Base-by-base conservation (phyloP, 2,113 vertebrate species). In the Sitta europaea region DNA sequence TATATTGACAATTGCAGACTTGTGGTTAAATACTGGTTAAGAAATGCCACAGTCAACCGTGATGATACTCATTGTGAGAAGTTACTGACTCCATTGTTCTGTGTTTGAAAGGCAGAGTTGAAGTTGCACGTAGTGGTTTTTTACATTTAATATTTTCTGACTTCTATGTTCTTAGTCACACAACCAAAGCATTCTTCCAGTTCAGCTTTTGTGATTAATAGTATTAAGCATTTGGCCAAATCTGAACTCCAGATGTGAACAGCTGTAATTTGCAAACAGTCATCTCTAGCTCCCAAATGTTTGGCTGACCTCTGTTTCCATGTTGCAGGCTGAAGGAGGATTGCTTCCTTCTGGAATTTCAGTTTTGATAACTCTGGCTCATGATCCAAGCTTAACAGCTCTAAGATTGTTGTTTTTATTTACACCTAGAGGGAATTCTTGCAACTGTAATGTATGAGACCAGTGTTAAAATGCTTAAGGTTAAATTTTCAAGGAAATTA, bases 291-390 rank as follows among this genome's bases (percentile, higher is more conserved):
- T 63, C 59, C 82, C 47, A 83, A 50, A 78, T 65, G 66, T 91
- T 94, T 97, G 92, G 75, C 90, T 97, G 82, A 95, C 67, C 89
- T 92, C 87, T 90, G 42, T 86, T 92, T 96, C 75, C 61, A 45
- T 92, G 86, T 81, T 83, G 57, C 76, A 83, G 59, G 59, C 88
- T 92, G 76, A 80, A 93, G 38, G 88, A 88, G 72, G 73, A 89
- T 92, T 57, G 57, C 91, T 94, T 96, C 75, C 63, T 80, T 85
- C 78, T 91, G 92, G 85, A 92, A 83, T 87, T 91, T 75, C 35
- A n/a, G 76, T 88, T 92, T 92, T 85, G 62, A 86, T 90, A 85
- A 65, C 53, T 86, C 59, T 73, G 92, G 9, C 33, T 93, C 20
- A 14, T 33, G 45, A 90, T 82, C 25, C 45, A 96, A 76, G 67